Evolutionary conservation across 64 coral and sea anemone species (phyloP).

Genomic region (Platygyra sinensis): DNA sequence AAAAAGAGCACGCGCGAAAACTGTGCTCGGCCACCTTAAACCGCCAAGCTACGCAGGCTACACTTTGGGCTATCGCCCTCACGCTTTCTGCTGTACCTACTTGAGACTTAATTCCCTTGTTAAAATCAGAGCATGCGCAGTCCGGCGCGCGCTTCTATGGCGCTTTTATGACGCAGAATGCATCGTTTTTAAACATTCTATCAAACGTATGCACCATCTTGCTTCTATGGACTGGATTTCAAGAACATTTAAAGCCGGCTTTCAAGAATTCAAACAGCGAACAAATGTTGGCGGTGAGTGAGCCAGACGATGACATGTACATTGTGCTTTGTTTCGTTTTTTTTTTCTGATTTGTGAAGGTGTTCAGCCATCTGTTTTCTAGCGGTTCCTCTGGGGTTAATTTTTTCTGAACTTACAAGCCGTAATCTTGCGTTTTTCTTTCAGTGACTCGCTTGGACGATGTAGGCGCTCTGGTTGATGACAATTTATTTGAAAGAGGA

Average conservation of each 20-base stretch:
- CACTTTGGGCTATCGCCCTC: not conserved
- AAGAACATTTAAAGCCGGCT: not conserved
- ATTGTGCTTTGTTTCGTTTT: not conserved
- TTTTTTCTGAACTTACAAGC: not conserved
- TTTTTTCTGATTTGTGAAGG: not conserved
- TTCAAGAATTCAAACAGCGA: constrained; percentile 21
- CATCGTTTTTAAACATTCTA: no score
- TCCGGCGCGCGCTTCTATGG: no score
- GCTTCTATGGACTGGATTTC: constrained; percentile 20
- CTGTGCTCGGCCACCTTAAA: no score
- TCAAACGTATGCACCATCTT: no score
- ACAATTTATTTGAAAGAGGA: constrained; percentile 46
- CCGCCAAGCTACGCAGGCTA: no score
- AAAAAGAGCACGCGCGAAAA: no score
- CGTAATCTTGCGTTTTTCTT: not conserved
- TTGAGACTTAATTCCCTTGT: not conserved
- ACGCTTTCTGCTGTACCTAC: not conserved
- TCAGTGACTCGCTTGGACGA: constrained; percentile 6
- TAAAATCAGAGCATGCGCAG: not conserved
- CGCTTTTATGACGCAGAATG: no score
- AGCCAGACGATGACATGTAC: not conserved
- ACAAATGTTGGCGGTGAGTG: not conserved
- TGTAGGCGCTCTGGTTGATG: constrained; percentile 35
- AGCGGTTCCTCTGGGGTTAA: no score
- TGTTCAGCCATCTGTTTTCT: no score